Percentiles rank a stretch among this genome's conserved stretches.
Evolutionary conservation across 2,797 vertebrate genomes (phyloP).

Genomic region (Apodemus agrarius): DNA sequence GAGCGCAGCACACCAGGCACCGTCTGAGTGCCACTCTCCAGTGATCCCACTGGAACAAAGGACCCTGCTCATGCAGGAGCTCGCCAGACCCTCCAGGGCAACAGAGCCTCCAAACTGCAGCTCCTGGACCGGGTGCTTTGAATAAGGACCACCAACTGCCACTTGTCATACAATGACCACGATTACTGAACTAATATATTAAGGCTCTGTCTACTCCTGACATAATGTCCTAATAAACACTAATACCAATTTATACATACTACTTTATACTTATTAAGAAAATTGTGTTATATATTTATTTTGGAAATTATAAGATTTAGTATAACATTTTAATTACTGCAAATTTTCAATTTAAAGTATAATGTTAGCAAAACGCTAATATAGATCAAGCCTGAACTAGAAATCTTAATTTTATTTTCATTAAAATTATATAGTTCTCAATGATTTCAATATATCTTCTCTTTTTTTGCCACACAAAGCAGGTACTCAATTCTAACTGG

Average conservation of each 20-base stretch:
- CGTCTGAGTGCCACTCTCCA: not conserved
- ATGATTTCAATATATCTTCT: not conserved
- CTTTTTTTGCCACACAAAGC: conserved; percentile 28
- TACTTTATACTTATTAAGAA: not conserved
- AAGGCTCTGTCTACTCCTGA: not conserved
- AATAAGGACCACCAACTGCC: not conserved
- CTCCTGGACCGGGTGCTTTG: not conserved
- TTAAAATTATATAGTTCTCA: conserved; percentile 5
- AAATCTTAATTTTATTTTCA: conserved; percentile 42
- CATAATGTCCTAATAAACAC: not conserved
- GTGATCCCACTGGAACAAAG: conserved; percentile 34
- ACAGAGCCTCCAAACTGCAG: not conserved
- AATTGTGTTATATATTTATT: not conserved
- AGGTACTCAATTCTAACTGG: not conserved
- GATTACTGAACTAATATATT: conserved; percentile 4
- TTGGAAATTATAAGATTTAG: not conserved
- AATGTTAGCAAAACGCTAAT: not conserved
- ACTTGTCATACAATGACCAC: not conserved
- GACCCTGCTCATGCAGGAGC: not conserved
- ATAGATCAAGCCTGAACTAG: not conserved
- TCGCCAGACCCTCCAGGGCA: conserved; percentile 1
- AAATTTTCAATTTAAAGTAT: not conserved
- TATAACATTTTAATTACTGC: not conserved
- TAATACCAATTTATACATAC: not conserved
- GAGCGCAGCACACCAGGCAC: conserved; percentile 19